A percentile compares a stretch with the other conserved stretches of the same genome.
These are phyloP conservation scores for Linnaemya tessellans DNA, from an alignment of 2,888 invertebrate genomes.

Conservation along the genomic window DNA sequence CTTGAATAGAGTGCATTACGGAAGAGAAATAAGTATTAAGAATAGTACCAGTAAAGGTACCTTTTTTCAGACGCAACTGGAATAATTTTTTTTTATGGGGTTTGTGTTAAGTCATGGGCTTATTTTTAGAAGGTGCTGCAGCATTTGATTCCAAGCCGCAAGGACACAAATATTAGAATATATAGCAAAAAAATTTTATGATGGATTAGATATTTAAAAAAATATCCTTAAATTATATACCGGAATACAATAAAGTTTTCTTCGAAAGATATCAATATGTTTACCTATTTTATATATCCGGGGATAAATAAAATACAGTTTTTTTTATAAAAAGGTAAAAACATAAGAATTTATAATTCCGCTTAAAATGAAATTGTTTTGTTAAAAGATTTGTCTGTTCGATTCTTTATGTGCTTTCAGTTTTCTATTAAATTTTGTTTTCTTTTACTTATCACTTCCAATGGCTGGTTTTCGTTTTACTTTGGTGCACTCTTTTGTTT, in stretches of 20 bases:
- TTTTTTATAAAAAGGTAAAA: too few species aligned
- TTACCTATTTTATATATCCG: too few species aligned
- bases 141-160: too few species aligned
- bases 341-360: slow-evolving; percentile 76
- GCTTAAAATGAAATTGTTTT: slow-evolving; percentile 82
- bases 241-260: too few species aligned
- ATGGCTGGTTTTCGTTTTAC: neutral
- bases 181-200: too few species aligned
- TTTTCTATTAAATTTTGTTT: slow-evolving; percentile 17
- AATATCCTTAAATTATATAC: too few species aligned
- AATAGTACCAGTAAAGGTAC: slow-evolving; percentile 1
- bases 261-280: too few species aligned
- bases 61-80: neutral
- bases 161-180: too few species aligned
- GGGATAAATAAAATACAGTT: too few species aligned
- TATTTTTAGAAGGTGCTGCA: too few species aligned
- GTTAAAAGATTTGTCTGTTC: slow-evolving; percentile 73
- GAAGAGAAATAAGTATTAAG: neutral
- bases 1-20: neutral
- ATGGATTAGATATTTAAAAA: too few species aligned
- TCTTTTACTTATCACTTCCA: slow-evolving; percentile 18
- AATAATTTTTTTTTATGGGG: neutral
- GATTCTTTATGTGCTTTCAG: slow-evolving; percentile 43
- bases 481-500: neutral
- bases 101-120: too few species aligned